Evolutionary conservation across 2,888 invertebrate genomes (phyloP), one percentile per base, ranked within the genome.

Genomic region (Nematopogon swammerdamellus): DNA sequence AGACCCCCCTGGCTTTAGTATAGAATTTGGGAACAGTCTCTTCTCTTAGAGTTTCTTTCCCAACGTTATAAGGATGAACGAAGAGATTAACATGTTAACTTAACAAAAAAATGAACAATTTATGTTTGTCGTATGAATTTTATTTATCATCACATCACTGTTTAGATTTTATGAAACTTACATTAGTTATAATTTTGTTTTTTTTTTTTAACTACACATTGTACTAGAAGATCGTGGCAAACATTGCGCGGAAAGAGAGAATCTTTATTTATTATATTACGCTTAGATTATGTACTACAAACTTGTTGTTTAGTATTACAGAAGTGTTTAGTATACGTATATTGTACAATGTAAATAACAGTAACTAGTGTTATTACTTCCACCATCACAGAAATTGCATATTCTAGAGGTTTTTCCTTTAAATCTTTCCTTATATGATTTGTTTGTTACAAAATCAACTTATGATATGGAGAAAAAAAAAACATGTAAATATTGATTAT

Each of bases 1-100:
- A 65, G 85, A 59, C 81, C 83, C 50, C 86, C 86, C 51, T 89
- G 88, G 88, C 85, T 87, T 65, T 86, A 84, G 63, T 19, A 47
- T 20, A 36, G n/a, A 14, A 4, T 36, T 36, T 36, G 36, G 36
- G 36, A 36, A 36, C 36, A 36, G 36, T 36, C 36, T 8, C 36
- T 36, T 6, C 8, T 14, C 8, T 36, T 36, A 36, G 11, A 36
- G 36, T 8, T 14, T 8, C 36, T 36, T 36, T 36, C 36, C 36
- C 36, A 36, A 14, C 14, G 36, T 14, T 36, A 36, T n/a, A n/a
- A 6, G 25, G 25, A 6, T 36, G 36, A 36, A 36, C 3, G 36
- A 14, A 14, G 36, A 8, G n/a, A 36, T n/a, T n/a, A n/a, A n/a
- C n/a, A n/a, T n/a, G n/a, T n/a, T 36, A 14, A 6, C n/a, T 36